Evolutionary conservation across 2,113 vertebrate species (phyloP).

Genomic region (human (Homo sapiens)): GRCh38 chr6:131537501-131538000

Average conservation of each 20-base stretch:
- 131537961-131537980: background rate
- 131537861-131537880: background rate
- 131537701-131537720: background rate
- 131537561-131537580: background rate
- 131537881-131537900: background rate
- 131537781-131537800: background rate
- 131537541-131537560: background rate
- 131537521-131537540: background rate
- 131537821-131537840: background rate
- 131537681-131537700: background rate
- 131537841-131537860: background rate
- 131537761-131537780: background rate
- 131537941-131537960: background rate
- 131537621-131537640: background rate
- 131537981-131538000: background rate
- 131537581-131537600: background rate
- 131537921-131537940: background rate
- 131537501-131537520: background rate
- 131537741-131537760: background rate
- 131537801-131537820: background rate
- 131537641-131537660: background rate
- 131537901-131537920: background rate
- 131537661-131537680: background rate
- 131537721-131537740: background rate
- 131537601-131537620: background rate